Percentiles rank a stretch among this genome's conserved stretches.
phyloP scores from a whole-genome alignment of 2,888 invertebrate genomes.

The Choristoneura rosaceana region DNA sequence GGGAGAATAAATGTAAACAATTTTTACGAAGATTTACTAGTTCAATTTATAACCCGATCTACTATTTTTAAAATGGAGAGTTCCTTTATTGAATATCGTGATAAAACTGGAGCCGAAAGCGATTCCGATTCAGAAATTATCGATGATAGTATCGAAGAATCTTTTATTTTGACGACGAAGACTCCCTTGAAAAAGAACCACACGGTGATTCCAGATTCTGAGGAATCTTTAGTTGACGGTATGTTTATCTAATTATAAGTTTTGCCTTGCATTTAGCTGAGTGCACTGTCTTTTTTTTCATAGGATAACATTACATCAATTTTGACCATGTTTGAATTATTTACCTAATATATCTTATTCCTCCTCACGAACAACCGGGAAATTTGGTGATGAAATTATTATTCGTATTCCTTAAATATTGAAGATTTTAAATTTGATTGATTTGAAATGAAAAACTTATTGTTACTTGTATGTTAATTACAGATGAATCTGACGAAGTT shows the following conservation, averaged over 20 bases:
- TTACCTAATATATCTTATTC: too few relatives aligned
- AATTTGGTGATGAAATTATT: too few relatives aligned
- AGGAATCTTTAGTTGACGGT: conserved; percentile 69
- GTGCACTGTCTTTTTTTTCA: neutral
- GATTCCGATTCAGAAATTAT: conserved; percentile 72
- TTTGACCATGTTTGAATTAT: too few relatives aligned
- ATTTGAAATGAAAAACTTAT: too few relatives aligned
- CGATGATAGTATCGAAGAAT: conserved; percentile 67
- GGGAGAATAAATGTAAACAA: neutral
- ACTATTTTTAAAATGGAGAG: conserved; percentile 63
- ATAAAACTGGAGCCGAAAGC: conserved; percentile 60
- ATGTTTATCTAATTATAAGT: conserved; percentile 22
- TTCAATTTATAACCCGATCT: conserved; percentile 1
- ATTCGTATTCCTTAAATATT: too few relatives aligned
- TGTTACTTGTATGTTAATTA: conserved; percentile 36
- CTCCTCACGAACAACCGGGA: too few relatives aligned
- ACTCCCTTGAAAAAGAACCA: conserved; percentile 63
- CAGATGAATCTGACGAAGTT: conserved; percentile 58
- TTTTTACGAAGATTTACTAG: neutral
- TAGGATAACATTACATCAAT: neutral
- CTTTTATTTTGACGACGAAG: conserved; percentile 60
- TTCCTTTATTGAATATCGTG: conserved; percentile 77
- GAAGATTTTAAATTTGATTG: too few relatives aligned
- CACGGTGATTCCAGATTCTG: conserved; percentile 75
- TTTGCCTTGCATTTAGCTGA: too few relatives aligned